Conservation (phyloP, 2,888 invertebrate species). For the Amblyteles armatorius region DNA sequence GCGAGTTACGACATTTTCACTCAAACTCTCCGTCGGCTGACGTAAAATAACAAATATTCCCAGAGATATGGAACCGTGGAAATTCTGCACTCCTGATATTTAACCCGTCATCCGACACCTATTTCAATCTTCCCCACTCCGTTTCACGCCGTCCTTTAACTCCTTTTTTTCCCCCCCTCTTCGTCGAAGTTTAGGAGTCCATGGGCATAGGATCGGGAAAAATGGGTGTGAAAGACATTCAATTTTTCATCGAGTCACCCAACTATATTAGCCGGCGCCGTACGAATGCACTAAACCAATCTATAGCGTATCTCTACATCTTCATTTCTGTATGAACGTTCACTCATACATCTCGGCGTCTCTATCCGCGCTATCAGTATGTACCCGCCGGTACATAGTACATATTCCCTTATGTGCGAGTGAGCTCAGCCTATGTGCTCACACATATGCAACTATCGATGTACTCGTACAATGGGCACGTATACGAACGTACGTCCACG, state of each 20-base stretch:
- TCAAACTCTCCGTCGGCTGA: too few relatives aligned
- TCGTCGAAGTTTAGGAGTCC: constrained; percentile 46
- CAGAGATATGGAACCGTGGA: neutral
- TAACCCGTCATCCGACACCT: constrained; percentile 20
- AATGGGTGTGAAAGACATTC: constrained; percentile 73
- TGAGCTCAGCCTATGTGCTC: neutral
- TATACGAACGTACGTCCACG: neutral
- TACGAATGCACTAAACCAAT: constrained; percentile 31
- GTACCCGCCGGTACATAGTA: constrained; percentile 36
- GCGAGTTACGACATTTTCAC: neutral
- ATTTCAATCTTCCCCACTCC: constrained; percentile 20
- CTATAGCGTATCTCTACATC: constrained; percentile 48
- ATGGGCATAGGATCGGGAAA: constrained; percentile 62
- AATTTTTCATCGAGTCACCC: constrained; percentile 74
- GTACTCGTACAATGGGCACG: constrained; percentile 16
- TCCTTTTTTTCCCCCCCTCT: constrained; percentile 34
- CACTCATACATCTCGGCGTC: constrained; percentile 49
- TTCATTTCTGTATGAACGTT: constrained; percentile 62
- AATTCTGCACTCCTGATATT: neutral
- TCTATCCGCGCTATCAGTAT: constrained; percentile 32
- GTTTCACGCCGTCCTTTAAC: constrained; percentile 17
- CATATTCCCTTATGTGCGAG: constrained; percentile 33
- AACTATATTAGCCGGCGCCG: constrained; percentile 58
- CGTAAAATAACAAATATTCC: neutral
- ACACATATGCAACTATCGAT: neutral